These are phyloP conservation scores for Rotaria magnacalcarata DNA, from an alignment of 2,888 invertebrate genomes.

Conservation along the genomic window DNA sequence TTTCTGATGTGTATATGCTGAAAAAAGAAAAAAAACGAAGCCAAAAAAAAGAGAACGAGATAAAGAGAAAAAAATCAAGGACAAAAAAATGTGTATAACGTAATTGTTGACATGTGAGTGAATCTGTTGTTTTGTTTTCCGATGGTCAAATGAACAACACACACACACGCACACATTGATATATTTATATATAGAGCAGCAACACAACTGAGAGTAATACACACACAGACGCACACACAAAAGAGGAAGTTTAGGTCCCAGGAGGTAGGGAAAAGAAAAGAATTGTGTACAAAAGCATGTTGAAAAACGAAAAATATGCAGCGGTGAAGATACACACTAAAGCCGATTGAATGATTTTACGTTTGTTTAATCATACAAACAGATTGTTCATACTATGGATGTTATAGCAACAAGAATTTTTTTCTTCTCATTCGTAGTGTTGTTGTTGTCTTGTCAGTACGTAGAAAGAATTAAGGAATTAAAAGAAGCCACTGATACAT, in stretches of 20 bases:
- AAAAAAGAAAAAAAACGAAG: background rate
- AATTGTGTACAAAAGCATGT: constrained; percentile 29
- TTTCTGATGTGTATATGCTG: constrained; percentile 25
- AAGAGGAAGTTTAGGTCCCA: background rate
- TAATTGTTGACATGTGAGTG: background rate
- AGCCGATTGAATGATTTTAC: constrained; percentile 1
- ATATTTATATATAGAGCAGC: constrained; percentile 17
- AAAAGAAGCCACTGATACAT: constrained; percentile 21
- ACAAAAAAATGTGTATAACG: constrained; percentile 13
- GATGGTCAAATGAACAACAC: constrained; percentile 11
- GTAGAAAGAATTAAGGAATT: constrained; percentile 9
- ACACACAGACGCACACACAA: background rate
- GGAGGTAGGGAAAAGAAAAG: background rate
- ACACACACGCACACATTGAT: constrained; percentile 4
- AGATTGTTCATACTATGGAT: background rate
- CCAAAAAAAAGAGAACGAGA: background rate
- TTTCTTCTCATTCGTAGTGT: background rate
- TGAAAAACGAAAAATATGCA: constrained; percentile 15
- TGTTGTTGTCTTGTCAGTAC: background rate
- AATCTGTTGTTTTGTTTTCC: background rate
- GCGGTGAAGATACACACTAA: constrained; percentile 19
- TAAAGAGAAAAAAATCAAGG: background rate
- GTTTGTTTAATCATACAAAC: background rate
- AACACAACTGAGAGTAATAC: constrained; percentile 8
- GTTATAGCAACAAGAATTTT: background rate